Conservation (phyloP, 2,888 invertebrate species). For the Digitonthophagus gazella region DNA sequence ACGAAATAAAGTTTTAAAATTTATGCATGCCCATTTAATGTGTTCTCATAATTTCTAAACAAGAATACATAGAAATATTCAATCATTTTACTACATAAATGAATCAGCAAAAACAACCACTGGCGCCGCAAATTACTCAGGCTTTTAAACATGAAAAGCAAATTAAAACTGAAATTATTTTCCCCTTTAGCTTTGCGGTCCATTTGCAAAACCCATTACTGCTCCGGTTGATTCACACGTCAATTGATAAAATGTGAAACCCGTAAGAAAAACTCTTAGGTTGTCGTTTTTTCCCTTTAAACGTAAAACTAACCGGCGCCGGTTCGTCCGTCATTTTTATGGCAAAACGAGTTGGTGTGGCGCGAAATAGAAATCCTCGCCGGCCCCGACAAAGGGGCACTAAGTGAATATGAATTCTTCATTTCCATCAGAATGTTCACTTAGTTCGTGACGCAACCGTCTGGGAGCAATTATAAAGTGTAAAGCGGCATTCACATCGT, state of each 20-base stretch:
- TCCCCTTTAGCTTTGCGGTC: background rate
- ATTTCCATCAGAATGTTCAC: background rate
- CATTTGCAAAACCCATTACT: background rate
- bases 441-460: background rate
- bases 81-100: too few species aligned
- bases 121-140: too few species aligned
- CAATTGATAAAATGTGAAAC: background rate
- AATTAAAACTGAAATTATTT: background rate
- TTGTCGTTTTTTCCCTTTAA: background rate
- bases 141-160: background rate
- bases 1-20: too few species aligned
- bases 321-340: too few species aligned
- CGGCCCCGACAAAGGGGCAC: background rate
- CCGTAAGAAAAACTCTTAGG: background rate
- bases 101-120: too few species aligned
- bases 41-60: too few species aligned
- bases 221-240: too few species aligned
- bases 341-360: background rate
- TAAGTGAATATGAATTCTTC: background rate
- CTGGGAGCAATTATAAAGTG: conserved; percentile 7
- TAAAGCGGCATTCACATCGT: conserved; percentile 22
- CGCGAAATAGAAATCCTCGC: background rate
- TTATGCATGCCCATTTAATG: too few species aligned
- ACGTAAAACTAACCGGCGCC: background rate
- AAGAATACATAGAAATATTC: too few species aligned